Conservation (phyloP, 2,888 invertebrate species). For the Griposia aprilina region DNA sequence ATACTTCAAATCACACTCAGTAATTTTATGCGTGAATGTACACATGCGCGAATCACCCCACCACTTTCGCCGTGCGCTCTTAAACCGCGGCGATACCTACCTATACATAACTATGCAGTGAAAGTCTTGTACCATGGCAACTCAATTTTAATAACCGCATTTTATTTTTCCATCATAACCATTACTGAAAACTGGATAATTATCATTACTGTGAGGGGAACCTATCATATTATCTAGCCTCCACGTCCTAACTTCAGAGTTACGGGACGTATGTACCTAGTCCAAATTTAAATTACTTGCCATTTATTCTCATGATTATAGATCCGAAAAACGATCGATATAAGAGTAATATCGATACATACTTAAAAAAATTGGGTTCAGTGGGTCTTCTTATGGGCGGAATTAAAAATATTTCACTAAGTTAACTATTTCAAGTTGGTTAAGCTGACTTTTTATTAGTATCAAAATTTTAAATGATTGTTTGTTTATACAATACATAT, state of each 20-base stretch:
- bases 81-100: too few species aligned
- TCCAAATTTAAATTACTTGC: background rate
- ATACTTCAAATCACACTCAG: too few species aligned
- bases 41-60: too few species aligned
- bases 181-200: background rate
- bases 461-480: background rate
- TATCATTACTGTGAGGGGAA: background rate
- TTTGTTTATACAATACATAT: conserved; percentile 18
- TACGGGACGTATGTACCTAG: background rate
- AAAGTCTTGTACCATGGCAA: background rate
- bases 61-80: too few species aligned
- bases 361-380: background rate
- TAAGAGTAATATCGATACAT: background rate
- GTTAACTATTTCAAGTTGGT: background rate
- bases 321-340: background rate
- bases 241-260: background rate
- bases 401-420: background rate
- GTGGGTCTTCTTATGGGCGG: too few species aligned
- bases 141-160: background rate
- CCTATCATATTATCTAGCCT: background rate
- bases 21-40: too few species aligned
- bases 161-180: background rate
- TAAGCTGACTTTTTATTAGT: background rate
- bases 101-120: too few species aligned
- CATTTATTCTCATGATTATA: background rate